These are phyloP conservation scores for Chaetogeoica ovagalla DNA, from an alignment of 2,888 invertebrate genomes.

Conservation along the genomic window DNA sequence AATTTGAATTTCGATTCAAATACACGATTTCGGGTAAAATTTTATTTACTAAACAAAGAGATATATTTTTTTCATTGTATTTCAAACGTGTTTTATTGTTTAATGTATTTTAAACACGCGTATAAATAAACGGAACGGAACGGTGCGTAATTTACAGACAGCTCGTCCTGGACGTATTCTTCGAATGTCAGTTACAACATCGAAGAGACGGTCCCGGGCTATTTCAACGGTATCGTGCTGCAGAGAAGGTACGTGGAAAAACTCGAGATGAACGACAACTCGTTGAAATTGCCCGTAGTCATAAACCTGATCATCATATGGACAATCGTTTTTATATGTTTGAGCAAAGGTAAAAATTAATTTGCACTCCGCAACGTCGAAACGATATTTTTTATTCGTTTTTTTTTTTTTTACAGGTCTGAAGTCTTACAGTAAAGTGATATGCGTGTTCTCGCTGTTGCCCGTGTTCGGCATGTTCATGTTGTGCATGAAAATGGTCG, in stretches of 20 bases:
- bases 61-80: too few species aligned
- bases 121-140: too few species aligned
- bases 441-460: constrained; percentile 76
- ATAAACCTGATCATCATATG: constrained; percentile 88
- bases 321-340: constrained; percentile 84
- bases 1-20: too few species aligned
- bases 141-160: constrained; percentile 30
- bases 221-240: constrained; percentile 82
- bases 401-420: constrained; percentile 62
- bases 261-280: constrained; percentile 63
- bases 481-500: constrained; percentile 73
- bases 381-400: too few species aligned
- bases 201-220: constrained; percentile 79
- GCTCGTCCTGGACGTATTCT: constrained; percentile 51
- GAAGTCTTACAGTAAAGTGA: constrained; percentile 80
- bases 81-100: too few species aligned
- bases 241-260: constrained; percentile 65
- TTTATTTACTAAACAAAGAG: too few species aligned
- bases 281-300: constrained; percentile 82
- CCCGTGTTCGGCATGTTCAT: constrained; percentile 77
- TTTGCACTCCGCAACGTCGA: too few species aligned
- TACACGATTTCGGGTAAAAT: too few species aligned
- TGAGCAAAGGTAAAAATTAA: constrained; percentile 71
- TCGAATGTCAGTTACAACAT: constrained; percentile 61
- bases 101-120: too few species aligned